Base-by-base conservation (phyloP, 2,888 invertebrate genomes). In the Resseliella maxima region DNA sequence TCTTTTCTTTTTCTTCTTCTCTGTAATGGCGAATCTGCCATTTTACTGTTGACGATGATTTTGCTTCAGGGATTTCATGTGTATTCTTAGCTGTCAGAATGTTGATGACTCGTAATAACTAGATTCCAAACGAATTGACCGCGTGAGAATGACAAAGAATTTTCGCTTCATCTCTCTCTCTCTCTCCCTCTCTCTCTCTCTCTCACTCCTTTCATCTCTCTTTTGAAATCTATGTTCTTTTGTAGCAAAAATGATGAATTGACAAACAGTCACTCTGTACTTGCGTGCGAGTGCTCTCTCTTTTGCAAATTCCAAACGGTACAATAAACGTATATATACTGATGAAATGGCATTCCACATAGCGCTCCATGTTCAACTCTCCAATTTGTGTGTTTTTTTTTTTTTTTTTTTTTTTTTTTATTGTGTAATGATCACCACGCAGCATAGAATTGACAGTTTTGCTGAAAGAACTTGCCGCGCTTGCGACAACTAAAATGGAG, bases 21-120 rank as follows among this genome's bases (percentile, higher is more conserved):
- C 2, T 50, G 5, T 59, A 59, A 45, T 6, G 59, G 0, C 6
- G 59, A 59, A n/a, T 59, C 5, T 59, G 27, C 27, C 27, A 59
- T 59, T 24, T 59, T 59, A 6, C 27, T 50, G 2, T 8, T 18
- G n/a, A 24, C 59, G 50, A 50, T 41, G 50, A 24, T 59, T 59
- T n/a, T 59, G 59, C 59, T 27, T 6, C 2, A 59, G 27, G 59
- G 59, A 59, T 59, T 59, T 59, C n/a, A 59, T 3, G 50, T 21
- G n/a, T 50, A 59, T 59, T 24, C 3, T 59, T 59, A 18, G 6
- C 59, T n/a, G 24, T 35, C 72, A 35, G 72, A 72, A 72, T 72
- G 59, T 24, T 59, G 59, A 59, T 59, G 59, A 59, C 10, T 59
- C 24, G 35, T 72, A 72, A 72, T 31, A 72, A 35, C 59, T 59